Evolutionary conservation across 2,113 vertebrate genomes (phyloP), one percentile per base, ranked within the genome.

Genomic region (Sturnus vulgaris): DNA sequence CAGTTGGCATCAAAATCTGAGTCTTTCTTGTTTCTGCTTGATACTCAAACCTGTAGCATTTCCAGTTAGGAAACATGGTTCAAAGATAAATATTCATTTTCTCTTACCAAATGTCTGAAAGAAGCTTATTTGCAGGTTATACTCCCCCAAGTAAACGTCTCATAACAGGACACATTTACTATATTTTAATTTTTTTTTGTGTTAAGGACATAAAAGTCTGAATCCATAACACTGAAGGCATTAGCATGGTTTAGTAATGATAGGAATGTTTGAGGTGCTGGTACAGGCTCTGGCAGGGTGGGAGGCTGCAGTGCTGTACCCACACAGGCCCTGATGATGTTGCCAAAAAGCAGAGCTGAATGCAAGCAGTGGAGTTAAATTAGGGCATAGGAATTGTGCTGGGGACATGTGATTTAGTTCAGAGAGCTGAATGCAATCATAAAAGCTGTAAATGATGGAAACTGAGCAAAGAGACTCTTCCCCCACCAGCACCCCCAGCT

Each of bases 81-180:
- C 57, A 47, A 35, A 78, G 56, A 71, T 68, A 81, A 78, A 86
- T 94, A 68, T 33, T 79, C 15, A 18, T 90, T 92, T 93, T 81
- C 27, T 80, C 33, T 88, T 85, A 59, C 25, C 35, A 75, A 46
- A 70, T 47, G 10, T 49, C 70, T 90, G 53, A 56, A 80, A 82
- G 53, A 70, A n/a, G 18, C n/a, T 86, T 59, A 37, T 73, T 88
- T 20, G 6, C 59, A 86, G 76, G 71, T 88, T 66, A 88, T 59
- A 57, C 15, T 18, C 31, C 55, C n/a, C 21, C 25, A 2, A 47
- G 24, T 5, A 55, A 37, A 39, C 70, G 27, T 40, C 72, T 77
- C 47, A 70, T 50, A 39, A 40, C 52, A 88, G 47, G 35, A 8
- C 28, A 80, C 15, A 2, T 60, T 92, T 65, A 61, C 2, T 80